These are phyloP conservation scores for Acanthosepion esculentum DNA, from an alignment of 2,888 invertebrate genomes.

Conservation along the genomic window DNA sequence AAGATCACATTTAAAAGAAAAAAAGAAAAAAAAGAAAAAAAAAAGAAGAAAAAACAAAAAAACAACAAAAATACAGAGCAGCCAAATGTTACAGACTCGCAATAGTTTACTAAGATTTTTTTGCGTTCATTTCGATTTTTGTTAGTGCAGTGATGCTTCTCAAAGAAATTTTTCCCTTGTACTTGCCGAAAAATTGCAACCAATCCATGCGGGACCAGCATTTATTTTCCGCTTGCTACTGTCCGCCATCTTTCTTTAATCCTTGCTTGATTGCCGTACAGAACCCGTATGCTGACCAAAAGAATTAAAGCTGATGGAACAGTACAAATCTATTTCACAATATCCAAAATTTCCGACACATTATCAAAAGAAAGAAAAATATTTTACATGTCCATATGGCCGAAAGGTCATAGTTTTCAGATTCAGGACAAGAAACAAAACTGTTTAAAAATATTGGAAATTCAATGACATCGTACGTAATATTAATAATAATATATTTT, in stretches of 20 bases:
- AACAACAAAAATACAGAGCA: neutral
- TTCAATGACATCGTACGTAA: too few relatives aligned
- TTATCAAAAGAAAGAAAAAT: neutral
- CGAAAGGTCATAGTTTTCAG: neutral
- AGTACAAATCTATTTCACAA: neutral
- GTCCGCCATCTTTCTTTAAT: neutral
- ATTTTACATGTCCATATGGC: neutral
- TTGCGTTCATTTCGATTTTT: neutral
- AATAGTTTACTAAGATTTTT: neutral
- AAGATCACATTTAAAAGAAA: neutral
- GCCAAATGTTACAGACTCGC: neutral
- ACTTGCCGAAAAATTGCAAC: neutral
- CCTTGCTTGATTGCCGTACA: neutral
- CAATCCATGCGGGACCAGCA: neutral
- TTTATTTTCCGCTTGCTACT: neutral
- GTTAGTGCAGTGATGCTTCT: neutral
- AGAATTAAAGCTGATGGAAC: slow-evolving; percentile 7
- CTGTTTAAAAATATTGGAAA: too few relatives aligned
- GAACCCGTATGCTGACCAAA: slow-evolving; percentile 33
- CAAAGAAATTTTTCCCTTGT: neutral
- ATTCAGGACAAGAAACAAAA: too few relatives aligned
- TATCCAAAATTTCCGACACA: neutral
- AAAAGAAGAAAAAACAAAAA: neutral
- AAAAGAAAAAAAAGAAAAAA: too few relatives aligned
- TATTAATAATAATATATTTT: too few relatives aligned